A percentile compares a stretch with the other conserved stretches of the same genome.
phyloP scores from a whole-genome alignment of 92 coral and sea anemone genomes.

The Epizoanthus stellaris region DNA sequence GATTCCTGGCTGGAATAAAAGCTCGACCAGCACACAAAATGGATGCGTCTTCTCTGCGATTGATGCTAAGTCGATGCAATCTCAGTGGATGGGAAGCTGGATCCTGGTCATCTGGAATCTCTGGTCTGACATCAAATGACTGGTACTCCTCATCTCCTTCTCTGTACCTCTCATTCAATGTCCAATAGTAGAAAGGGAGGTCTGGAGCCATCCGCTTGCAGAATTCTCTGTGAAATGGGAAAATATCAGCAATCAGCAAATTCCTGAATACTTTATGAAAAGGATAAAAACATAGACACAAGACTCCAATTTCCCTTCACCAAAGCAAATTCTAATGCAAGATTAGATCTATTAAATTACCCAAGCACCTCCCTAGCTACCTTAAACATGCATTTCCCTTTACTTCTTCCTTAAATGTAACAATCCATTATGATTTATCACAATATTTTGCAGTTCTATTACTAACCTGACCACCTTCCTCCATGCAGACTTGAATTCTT shows the following conservation, averaged over 20 bases:
- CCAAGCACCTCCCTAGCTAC: too few relatives aligned
- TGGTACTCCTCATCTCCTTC: constrained; percentile 33
- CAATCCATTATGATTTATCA: too few relatives aligned
- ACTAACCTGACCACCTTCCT: constrained; percentile 65
- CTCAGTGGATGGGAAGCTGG: constrained; percentile 54
- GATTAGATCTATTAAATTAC: too few relatives aligned
- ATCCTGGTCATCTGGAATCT: constrained; percentile 51
- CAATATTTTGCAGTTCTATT: neutral
- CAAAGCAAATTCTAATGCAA: too few relatives aligned
- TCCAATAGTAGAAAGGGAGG: constrained; percentile 65
- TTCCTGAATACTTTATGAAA: too few relatives aligned
- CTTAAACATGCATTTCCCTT: too few relatives aligned
- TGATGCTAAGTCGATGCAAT: constrained; percentile 46
- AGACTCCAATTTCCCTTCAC: too few relatives aligned
- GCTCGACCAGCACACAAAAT: constrained; percentile 49
- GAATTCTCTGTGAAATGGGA: constrained; percentile 33
- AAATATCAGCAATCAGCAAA: constrained; percentile 5
- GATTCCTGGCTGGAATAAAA: constrained; percentile 61
- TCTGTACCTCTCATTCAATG: constrained; percentile 48
- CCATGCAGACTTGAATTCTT: constrained; percentile 69
- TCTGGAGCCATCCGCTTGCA: constrained; percentile 53
- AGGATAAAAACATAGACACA: too few relatives aligned
- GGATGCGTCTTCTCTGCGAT: constrained; percentile 53
- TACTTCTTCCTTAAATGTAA: too few relatives aligned
- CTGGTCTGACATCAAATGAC: constrained; percentile 46